Conservation (phyloP, 1,140 invertebrate genomes). For the Pristionchus pacificus region DNA sequence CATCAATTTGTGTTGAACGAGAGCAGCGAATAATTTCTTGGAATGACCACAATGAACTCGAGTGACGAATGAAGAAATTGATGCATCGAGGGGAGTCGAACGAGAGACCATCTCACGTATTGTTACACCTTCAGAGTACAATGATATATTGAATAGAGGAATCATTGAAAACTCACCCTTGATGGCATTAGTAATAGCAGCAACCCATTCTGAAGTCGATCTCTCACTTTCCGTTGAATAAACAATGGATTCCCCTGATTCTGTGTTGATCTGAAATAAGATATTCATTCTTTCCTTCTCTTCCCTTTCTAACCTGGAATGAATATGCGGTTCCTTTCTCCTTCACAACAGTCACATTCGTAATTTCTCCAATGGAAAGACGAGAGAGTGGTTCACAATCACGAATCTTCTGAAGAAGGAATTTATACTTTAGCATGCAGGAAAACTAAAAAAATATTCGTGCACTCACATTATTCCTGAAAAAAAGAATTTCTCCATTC, state of each 20-base stretch:
- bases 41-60: constrained; percentile 47
- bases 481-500: constrained; percentile 40
- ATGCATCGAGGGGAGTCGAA: constrained; percentile 29
- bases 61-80: constrained; percentile 40
- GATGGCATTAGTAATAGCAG: constrained; percentile 24
- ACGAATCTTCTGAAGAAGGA: constrained; percentile 33
- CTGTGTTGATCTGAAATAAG: constrained; percentile 35
- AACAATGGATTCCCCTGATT: constrained; percentile 17
- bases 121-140: constrained; percentile 30
- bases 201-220: constrained; percentile 45
- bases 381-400: constrained; percentile 36
- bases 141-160: not conserved
- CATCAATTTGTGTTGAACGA: constrained; percentile 42
- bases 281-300: not conserved
- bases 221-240: constrained; percentile 44
- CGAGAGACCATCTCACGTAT: constrained; percentile 38
- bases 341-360: constrained; percentile 30
- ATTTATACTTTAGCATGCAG: constrained; percentile 9
- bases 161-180: constrained; percentile 11
- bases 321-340: constrained; percentile 36
- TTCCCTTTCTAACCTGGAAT: constrained; percentile 30
- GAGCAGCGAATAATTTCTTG: constrained; percentile 39
- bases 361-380: constrained; percentile 36
- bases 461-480: constrained; percentile 16
- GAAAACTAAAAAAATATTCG: not conserved